Conservation (phyloP, 2,113 vertebrate species). For the Pogona vitticeps region DNA sequence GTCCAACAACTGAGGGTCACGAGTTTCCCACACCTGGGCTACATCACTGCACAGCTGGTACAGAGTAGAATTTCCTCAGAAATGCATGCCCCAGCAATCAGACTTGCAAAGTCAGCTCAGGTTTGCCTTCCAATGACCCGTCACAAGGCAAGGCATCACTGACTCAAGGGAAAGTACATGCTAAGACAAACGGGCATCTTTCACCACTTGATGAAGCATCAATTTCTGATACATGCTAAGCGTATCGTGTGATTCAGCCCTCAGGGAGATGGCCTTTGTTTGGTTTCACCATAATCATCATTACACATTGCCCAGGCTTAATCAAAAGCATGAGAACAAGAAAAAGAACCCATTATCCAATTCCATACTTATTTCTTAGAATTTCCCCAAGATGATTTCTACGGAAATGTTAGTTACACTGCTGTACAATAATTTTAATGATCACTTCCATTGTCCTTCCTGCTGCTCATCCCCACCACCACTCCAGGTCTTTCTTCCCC, state of each 20-base stretch:
- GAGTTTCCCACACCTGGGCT: no score
- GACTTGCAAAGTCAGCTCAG: not conserved
- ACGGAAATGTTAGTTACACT: constrained; percentile 29
- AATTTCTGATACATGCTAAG: not conserved
- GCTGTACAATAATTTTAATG: constrained; percentile 19
- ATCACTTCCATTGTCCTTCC: constrained; percentile 26
- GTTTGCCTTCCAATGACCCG: not conserved
- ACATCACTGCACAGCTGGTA: no score
- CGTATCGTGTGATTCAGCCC: not conserved
- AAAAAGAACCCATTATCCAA: constrained; percentile 21
- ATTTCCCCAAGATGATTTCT: constrained; percentile 38
- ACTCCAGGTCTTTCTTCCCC: not conserved
- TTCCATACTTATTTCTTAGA: not conserved
- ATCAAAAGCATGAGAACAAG: constrained; percentile 1
- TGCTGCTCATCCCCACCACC: no score
- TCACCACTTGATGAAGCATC: no score
- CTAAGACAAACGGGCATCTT: not conserved
- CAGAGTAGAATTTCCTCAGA: no score
- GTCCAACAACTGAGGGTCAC: no score
- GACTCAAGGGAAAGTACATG: not conserved
- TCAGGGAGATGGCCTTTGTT: not conserved
- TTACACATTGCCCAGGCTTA: not conserved
- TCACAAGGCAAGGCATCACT: no score
- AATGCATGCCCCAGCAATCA: no score
- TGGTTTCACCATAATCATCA: not conserved